These are phyloP conservation scores for Centropristis striata DNA, from an alignment of 2,113 vertebrate genomes.

Conservation along the genomic window DNA sequence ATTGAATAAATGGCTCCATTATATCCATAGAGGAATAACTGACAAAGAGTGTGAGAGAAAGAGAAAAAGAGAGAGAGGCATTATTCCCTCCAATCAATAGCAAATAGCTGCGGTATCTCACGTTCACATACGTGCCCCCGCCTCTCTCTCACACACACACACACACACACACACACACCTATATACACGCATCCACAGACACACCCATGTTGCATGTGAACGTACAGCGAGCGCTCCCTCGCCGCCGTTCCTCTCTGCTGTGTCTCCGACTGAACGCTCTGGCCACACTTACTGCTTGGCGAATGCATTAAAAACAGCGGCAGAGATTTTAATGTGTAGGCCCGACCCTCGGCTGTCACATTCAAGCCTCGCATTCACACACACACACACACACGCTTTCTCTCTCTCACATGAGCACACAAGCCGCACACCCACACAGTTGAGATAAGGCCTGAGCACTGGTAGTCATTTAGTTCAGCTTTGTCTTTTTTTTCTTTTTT, in stretches of 20 bases:
- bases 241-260: background rate
- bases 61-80: conserved; percentile 12
- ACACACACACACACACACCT: conserved; percentile 5
- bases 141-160: background rate
- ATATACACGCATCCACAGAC: conserved; percentile 32
- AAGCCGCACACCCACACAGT: conserved; percentile 67
- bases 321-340: conserved; percentile 52
- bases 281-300: conserved; percentile 37
- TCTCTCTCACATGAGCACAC: conserved; percentile 49
- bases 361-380: conserved; percentile 33
- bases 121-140: background rate
- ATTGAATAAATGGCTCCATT: conserved; percentile 48
- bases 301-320: conserved; percentile 52
- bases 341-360: conserved; percentile 54
- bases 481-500: conserved; percentile 75
- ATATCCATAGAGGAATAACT: conserved; percentile 28
- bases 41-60: background rate
- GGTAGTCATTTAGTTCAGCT: conserved; percentile 77
- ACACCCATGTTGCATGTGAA: conserved; percentile 34
- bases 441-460: conserved; percentile 68
- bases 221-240: background rate
- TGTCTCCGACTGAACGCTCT: background rate
- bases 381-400: conserved; percentile 12
- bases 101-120: conserved; percentile 27
- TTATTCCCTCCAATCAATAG: conserved; percentile 48